Percentiles rank a stretch among this genome's conserved stretches.
phyloP scores from a whole-genome alignment of 2,797 vertebrate species.

The Alouatta caraya region DNA sequence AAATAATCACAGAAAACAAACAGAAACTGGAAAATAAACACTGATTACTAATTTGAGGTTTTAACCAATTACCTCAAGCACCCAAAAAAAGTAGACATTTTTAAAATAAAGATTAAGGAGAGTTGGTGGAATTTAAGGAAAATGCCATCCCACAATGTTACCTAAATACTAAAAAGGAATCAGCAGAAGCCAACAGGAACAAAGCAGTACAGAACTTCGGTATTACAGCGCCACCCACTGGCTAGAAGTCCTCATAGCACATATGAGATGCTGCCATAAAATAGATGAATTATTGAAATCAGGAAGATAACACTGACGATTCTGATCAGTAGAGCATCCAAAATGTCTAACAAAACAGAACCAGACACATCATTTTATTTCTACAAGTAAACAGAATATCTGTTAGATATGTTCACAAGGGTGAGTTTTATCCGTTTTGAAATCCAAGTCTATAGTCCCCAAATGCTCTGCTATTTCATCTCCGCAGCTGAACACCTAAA shows the following conservation, averaged over 20 bases:
- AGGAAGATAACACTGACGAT: neutral
- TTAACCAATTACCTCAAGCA: neutral
- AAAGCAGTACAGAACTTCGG: neutral
- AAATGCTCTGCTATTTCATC: neutral
- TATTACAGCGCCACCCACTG: slow-evolving; percentile 60
- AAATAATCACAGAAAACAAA: slow-evolving; percentile 13
- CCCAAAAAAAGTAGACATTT: neutral
- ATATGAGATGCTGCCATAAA: neutral
- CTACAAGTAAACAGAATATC: neutral
- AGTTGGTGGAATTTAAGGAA: neutral
- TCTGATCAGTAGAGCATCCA: neutral
- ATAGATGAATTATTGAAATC: neutral
- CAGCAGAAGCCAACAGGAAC: neutral
- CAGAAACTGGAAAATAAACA: slow-evolving; percentile 12
- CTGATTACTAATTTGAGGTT: neutral
- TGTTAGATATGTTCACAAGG: neutral
- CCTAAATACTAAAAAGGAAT: neutral
- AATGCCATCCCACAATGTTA: neutral
- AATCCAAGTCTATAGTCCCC: neutral
- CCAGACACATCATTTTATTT: neutral
- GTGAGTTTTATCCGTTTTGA: slow-evolving; percentile 21
- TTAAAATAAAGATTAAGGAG: neutral
- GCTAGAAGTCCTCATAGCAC: slow-evolving; percentile 36
- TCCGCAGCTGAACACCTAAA: neutral
- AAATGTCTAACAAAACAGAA: neutral